Conservation (phyloP, 2,888 invertebrate genomes). For the Oligia latruncula region DNA sequence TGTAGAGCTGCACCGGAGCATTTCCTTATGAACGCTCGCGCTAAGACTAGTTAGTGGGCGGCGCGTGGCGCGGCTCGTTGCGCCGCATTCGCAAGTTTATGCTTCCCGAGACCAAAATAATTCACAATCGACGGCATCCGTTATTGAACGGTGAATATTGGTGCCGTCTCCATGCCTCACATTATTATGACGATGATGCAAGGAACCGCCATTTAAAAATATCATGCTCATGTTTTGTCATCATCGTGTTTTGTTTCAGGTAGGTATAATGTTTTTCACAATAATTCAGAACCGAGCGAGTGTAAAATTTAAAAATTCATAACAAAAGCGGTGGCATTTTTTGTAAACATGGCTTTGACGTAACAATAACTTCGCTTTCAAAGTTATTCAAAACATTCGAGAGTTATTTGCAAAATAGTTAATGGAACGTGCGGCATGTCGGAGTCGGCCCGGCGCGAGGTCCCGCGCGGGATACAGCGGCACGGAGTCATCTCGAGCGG, state of each 20-base stretch:
- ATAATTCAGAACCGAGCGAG: conserved; percentile 48
- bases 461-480: conserved; percentile 55
- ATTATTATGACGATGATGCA: conserved; percentile 64
- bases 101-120: conserved; percentile 88
- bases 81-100: conserved; percentile 78
- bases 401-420: conserved; percentile 63
- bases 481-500: conserved; percentile 65
- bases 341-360: conserved; percentile 59
- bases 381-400: conserved; percentile 59
- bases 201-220: conserved; percentile 69
- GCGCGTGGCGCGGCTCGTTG: conserved; percentile 63
- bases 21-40: conserved; percentile 79
- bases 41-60: conserved; percentile 72
- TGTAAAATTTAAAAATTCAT: conserved; percentile 63
- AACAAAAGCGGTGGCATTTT: conserved; percentile 54
- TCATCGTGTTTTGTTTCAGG: conserved; percentile 65
- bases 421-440: conserved; percentile 62
- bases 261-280: conserved; percentile 46
- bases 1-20: conserved; percentile 70
- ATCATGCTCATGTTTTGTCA: conserved; percentile 59
- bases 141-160: conserved; percentile 77
- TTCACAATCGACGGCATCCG: conserved; percentile 86
- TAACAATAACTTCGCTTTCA: conserved; percentile 54
- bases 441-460: conserved; percentile 52
- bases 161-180: conserved; percentile 62